Evolutionary conservation across 1,140 invertebrate genomes (phyloP).

Genomic region (Myzus persicae): DNA sequence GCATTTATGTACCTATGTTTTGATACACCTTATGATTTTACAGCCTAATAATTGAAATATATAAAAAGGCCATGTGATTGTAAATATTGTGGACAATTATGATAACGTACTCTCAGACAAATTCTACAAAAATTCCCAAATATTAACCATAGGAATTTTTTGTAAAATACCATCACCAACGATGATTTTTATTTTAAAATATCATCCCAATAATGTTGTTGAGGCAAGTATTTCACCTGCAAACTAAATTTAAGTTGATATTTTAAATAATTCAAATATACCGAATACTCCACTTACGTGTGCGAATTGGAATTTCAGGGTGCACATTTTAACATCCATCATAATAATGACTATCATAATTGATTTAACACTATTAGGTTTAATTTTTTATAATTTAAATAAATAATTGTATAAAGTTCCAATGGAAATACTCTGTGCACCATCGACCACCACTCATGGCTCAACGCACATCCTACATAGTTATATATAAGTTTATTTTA

Average conservation of each 20-base stretch:
- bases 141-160: no score
- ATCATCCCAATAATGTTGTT: not conserved
- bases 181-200: not conserved
- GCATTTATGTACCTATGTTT: no score
- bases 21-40: no score
- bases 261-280: not conserved
- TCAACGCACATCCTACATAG: not conserved
- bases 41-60: no score
- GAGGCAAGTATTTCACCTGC: not conserved
- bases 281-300: rapidly evolving
- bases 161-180: not conserved
- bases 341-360: not conserved
- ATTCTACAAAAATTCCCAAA: no score
- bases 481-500: not conserved
- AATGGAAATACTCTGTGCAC: not conserved
- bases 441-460: not conserved
- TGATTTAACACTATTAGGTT: no score
- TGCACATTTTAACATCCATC: not conserved
- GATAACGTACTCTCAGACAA: no score
- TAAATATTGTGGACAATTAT: no score
- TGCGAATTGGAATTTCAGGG: no score
- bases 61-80: no score
- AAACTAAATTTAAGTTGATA: not conserved
- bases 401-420: not conserved
- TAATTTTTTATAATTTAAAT: no score